These are phyloP conservation scores for Leuciscus waleckii DNA, from an alignment of 2,797 vertebrate genomes.

Conservation along the genomic window DNA sequence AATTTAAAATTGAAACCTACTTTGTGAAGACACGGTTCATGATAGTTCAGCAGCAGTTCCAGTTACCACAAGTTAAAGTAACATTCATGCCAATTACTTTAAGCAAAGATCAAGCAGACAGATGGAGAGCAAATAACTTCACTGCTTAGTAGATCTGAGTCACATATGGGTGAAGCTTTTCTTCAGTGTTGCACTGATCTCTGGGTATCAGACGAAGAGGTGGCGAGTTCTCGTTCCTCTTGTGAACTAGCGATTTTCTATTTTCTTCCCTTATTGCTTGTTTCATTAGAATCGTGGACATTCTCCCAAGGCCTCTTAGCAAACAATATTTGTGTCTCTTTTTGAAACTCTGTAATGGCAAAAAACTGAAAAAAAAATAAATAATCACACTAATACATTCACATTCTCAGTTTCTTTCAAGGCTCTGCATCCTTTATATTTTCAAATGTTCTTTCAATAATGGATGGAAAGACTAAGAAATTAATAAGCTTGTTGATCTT, in stretches of 20 bases:
- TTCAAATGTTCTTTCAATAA: neutral
- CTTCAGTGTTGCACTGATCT: neutral
- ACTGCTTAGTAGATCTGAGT: conserved; percentile 16
- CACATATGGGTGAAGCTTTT: conserved; percentile 2
- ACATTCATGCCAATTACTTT: conserved; percentile 25
- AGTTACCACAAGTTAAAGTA: conserved; percentile 18
- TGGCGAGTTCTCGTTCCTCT: neutral
- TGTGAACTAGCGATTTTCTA: neutral
- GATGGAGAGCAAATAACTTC: conserved; percentile 24
- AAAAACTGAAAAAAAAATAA: neutral
- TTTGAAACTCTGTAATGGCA: neutral
- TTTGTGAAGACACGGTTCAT: conserved; percentile 19
- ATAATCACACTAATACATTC: neutral
- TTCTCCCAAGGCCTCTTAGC: conserved; percentile 45
- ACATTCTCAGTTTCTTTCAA: neutral
- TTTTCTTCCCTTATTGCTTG: conserved; percentile 26
- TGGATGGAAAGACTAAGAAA: neutral
- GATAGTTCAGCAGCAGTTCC: conserved; percentile 21
- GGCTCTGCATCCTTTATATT: neutral
- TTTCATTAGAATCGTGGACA: conserved; percentile 65
- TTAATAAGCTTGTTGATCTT: neutral
- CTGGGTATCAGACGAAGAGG: conserved; percentile 16
- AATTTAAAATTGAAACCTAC: conserved; percentile 12
- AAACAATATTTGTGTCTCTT: neutral
- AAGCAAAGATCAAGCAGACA: conserved; percentile 23